Evolutionary conservation across 2,113 vertebrate species (phyloP).

Genomic region (Illadopsis cleaveri): DNA sequence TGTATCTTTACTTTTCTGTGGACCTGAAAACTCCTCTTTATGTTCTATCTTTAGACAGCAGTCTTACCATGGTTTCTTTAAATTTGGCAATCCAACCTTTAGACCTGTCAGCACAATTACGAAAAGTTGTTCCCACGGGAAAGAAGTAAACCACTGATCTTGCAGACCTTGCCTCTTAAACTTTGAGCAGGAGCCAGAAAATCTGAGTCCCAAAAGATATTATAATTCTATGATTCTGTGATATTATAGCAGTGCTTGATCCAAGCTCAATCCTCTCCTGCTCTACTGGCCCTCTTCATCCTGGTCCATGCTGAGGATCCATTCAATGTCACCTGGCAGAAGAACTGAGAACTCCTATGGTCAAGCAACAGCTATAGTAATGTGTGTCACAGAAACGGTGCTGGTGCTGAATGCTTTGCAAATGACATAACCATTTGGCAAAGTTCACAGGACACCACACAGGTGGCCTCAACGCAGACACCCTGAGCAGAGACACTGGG

Average conservation of each 20-base stretch:
- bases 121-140: not conserved
- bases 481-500: not conserved
- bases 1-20: not conserved
- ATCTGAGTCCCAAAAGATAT: not conserved
- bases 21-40: not conserved
- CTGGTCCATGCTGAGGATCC: not conserved
- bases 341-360: not conserved
- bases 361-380: not conserved
- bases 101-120: not conserved
- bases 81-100: not conserved
- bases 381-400: not conserved
- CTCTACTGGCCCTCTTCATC: not conserved
- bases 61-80: not conserved
- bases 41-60: not conserved
- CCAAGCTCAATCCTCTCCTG: not conserved
- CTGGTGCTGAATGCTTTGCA: accelerated
- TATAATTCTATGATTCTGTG: not conserved
- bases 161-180: not conserved
- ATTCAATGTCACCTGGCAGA: not conserved
- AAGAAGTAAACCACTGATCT: not conserved
- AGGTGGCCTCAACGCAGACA: not conserved
- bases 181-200: not conserved
- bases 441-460: not conserved
- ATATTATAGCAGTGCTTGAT: not conserved
- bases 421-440: not conserved